Evolutionary conservation across 2,113 vertebrate genomes (phyloP).

Genomic region (Mugil cephalus): DNA sequence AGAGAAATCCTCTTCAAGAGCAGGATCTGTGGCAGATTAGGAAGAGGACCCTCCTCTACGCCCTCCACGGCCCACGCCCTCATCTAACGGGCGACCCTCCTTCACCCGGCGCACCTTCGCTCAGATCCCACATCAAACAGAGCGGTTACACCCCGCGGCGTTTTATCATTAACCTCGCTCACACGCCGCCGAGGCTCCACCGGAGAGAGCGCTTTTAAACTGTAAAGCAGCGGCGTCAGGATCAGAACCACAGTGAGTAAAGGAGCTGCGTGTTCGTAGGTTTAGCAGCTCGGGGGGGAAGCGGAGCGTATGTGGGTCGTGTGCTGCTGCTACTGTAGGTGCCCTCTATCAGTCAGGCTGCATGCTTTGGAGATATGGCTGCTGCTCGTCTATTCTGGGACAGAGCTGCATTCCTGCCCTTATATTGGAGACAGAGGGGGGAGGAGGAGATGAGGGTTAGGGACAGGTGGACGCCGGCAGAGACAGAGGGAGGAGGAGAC

Average conservation of each 20-base stretch:
- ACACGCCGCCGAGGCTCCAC: constrained; percentile 40
- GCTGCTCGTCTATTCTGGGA: constrained; percentile 79
- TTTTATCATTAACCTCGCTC: constrained; percentile 63
- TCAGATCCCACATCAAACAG: constrained; percentile 65
- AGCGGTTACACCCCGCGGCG: constrained; percentile 37
- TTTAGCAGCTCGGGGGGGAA: not conserved
- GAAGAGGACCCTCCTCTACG: constrained; percentile 45
- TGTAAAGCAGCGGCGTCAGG: constrained; percentile 18
- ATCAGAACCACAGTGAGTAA: constrained; percentile 50
- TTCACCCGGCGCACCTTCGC: constrained; percentile 45
- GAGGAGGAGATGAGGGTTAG: constrained; percentile 27
- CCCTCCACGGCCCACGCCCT: constrained; percentile 45
- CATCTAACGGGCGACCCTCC: constrained; percentile 50
- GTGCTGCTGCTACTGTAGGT: constrained; percentile 44
- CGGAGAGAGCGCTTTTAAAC: constrained; percentile 34
- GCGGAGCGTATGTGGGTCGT: constrained; percentile 25
- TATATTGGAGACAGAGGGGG: constrained; percentile 71
- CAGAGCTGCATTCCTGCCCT: constrained; percentile 77
- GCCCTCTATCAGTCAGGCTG: constrained; percentile 61
- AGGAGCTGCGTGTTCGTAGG: constrained; percentile 29
- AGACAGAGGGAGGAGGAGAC: constrained; percentile 22
- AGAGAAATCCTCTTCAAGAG: constrained; percentile 53
- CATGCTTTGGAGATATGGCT: constrained; percentile 48
- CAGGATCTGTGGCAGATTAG: constrained; percentile 60
- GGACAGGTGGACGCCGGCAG: constrained; percentile 70